Evolutionary conservation across 2,888 invertebrate species (phyloP), one percentile per base, ranked within the genome.

Genomic region (Papilio elwesi): DNA sequence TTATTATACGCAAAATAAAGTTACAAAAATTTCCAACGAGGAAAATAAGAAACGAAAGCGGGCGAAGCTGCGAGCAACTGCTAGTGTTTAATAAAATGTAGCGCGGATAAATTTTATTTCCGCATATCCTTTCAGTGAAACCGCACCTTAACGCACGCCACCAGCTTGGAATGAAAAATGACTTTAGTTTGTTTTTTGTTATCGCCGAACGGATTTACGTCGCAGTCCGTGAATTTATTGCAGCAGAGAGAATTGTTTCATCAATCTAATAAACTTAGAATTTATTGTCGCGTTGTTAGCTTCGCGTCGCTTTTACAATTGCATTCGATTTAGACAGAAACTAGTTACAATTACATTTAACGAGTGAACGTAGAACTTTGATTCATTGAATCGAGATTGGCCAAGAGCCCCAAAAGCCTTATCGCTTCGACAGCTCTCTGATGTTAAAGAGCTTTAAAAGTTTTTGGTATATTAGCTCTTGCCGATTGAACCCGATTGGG

Each of bases 171-270:
- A 51, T 69, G 69, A 69, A 62, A 52, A 69, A 69, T 52, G 43
- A 43, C 62, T 59, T 43, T 49, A 38, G 69, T 62, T 69, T 51
- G 38, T 13, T 47, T 69, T 68, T 59, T 38, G 12, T 43, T 43
- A 52, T 69, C 69, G 69, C 62, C 48, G 62, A 62, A 69, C 62
- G 52, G 69, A 62, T 52, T 69, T 62, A 69, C 43, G 69, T 62
- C 62, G 38, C 62, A 52, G 13, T 51, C 62, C 43, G 62, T 16
- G 62, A 69, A 69, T 69, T 69, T 69, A 69, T 69, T 62, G 69
- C 69, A 38, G 52, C 16, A 8, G 51, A n/a, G 62, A 49, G 59
- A 62, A 69, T 52, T 69, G 69, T 59, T 51, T 69, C 69, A 26
- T 62, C 62, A 62, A 69, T 69, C 69, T 52, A 51, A 43, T 51